phyloP scores from a whole-genome alignment of 1,140 invertebrate genomes.

The Heterodera carotae region DNA sequence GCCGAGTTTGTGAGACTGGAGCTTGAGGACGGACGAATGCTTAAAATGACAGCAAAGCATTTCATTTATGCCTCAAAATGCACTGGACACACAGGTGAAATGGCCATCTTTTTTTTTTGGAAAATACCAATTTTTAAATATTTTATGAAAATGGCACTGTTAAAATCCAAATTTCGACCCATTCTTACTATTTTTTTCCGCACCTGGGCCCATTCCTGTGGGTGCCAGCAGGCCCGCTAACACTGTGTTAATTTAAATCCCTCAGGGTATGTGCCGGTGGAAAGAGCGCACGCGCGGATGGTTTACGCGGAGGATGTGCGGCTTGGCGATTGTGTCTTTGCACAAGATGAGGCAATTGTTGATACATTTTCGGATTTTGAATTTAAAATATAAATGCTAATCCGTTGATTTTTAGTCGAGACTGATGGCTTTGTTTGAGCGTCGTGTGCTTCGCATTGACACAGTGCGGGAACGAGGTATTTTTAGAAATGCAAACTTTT shows the following conservation, averaged over 20 bases:
- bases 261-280: conserved; percentile 13
- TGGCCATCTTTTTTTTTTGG: too few relatives aligned
- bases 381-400: conserved; percentile 26
- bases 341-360: conserved; percentile 14
- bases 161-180: conserved; percentile 13
- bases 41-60: conserved; percentile 53
- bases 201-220: too few relatives aligned
- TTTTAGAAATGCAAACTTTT: background rate
- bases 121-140: conserved; percentile 22
- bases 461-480: conserved; percentile 31
- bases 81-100: conserved; percentile 22
- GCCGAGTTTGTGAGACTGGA: conserved; percentile 45
- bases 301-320: conserved; percentile 50
- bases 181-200: conserved; percentile 6
- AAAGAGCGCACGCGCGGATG: conserved; percentile 16
- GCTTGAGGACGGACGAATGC: conserved; percentile 42
- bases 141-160: conserved; percentile 24
- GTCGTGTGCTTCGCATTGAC: conserved; percentile 27
- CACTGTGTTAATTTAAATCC: too few relatives aligned
- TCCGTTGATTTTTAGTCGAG: background rate
- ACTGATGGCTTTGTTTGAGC: conserved; percentile 25
- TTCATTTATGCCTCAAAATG: conserved; percentile 53
- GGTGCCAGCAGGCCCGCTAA: too few relatives aligned
- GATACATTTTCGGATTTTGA: too few relatives aligned
- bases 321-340: conserved; percentile 49